phyloP scores from a whole-genome alignment of 1,140 invertebrate genomes.

The Uloborus diversus region DNA sequence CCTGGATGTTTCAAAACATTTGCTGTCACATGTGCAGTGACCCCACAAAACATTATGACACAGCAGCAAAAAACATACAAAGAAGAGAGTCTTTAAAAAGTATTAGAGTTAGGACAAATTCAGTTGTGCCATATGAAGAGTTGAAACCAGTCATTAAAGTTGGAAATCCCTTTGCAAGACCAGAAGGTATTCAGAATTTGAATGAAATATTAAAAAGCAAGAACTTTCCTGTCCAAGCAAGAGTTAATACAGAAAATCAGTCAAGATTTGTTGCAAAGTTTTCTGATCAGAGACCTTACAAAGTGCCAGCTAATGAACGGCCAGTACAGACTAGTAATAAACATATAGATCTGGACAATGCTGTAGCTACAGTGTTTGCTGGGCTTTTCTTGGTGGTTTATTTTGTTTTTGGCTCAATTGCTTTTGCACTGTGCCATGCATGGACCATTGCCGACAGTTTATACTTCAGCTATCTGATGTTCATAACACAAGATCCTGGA shows the following conservation, averaged over 20 bases:
- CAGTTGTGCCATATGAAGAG: neutral
- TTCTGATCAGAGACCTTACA: neutral
- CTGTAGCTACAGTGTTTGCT: constrained; percentile 11
- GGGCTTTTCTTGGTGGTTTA: constrained; percentile 28
- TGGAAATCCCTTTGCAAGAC: neutral
- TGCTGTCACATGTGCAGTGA: neutral
- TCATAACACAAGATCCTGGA: neutral
- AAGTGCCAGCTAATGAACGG: neutral
- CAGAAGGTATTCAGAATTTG: neutral
- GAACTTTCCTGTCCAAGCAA: neutral
- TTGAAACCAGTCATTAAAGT: neutral
- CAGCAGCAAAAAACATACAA: neutral
- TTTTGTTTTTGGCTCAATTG: constrained; percentile 31
- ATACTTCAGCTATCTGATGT: constrained; percentile 38
- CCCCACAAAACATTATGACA: neutral
- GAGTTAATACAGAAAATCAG: neutral
- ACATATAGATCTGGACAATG: neutral
- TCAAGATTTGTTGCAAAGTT: neutral
- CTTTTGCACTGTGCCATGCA: neutral
- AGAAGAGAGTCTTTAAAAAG: neutral
- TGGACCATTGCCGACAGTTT: constrained; percentile 3
- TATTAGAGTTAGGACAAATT: neutral
- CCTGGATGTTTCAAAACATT: constrained; percentile 3
- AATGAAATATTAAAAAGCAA: no score
- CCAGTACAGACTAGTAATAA: neutral